Conservation (phyloP, 2,888 invertebrate species). For the Lithophane semibrunnea region DNA sequence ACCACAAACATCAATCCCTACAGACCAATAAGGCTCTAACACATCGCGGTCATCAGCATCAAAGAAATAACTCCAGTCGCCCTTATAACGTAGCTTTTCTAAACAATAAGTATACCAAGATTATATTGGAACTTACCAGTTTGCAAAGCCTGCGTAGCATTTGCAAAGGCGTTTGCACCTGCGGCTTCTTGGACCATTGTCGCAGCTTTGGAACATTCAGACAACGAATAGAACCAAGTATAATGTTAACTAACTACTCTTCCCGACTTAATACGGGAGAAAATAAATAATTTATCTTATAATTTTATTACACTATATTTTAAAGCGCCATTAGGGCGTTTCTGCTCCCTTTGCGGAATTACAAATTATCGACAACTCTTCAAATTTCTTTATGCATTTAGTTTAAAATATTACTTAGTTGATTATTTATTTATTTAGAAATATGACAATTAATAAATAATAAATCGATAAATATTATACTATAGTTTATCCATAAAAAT, state of each 20-base stretch:
- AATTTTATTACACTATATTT: background rate
- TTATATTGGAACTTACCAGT: slow-evolving; percentile 44
- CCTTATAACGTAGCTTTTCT: slow-evolving; percentile 7
- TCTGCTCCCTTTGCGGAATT: slow-evolving; percentile 14
- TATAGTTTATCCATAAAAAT: slow-evolving; percentile 37
- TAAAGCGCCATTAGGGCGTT: background rate
- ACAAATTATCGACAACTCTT: slow-evolving; percentile 2
- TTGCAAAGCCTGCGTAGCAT: slow-evolving; percentile 55
- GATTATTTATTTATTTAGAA: slow-evolving; percentile 29
- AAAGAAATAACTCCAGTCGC: slow-evolving; percentile 14
- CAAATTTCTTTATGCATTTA: slow-evolving; percentile 6
- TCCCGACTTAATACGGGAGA: slow-evolving; percentile 4
- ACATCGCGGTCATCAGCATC: background rate
- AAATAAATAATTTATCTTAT: background rate
- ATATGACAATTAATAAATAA: slow-evolving; percentile 34
- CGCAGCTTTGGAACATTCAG: slow-evolving; percentile 48
- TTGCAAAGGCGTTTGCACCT: slow-evolving; percentile 50
- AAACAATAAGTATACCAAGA: slow-evolving; percentile 32
- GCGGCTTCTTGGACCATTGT: slow-evolving; percentile 44
- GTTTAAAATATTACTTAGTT: background rate
- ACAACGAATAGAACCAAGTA: slow-evolving; percentile 50
- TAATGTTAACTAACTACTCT: slow-evolving; percentile 34
- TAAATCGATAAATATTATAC: slow-evolving; percentile 44
- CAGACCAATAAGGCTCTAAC: slow-evolving; percentile 11
- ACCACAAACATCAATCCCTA: slow-evolving; percentile 26